Base-by-base conservation (phyloP, 2,797 vertebrate genomes). In the Enoplosus armatus region DNA sequence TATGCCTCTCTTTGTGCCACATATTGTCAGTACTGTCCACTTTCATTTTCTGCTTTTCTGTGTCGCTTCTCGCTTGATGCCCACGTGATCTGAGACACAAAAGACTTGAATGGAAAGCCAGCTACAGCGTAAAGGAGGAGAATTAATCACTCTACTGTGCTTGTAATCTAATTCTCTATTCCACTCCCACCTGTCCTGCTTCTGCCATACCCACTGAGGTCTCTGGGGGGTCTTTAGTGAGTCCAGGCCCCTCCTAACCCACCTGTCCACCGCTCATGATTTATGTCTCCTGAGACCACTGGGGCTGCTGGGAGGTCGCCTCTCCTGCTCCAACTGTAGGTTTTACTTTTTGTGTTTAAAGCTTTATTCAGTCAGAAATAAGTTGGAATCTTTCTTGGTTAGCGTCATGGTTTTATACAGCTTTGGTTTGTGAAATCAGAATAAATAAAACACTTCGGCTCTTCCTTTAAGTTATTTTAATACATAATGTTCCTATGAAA, bases 241-340 rank as follows among this genome's bases (percentile, higher is more conserved):
- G 81, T 74, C 73, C 83, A 54, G 75, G 73, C 85, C 85, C 84
- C 85, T 86, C 85, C 85, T 86, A 81, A 84, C 80, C 84, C 89
- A 91, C 92, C 90, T 92, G 91, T 92, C 89, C 87, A 88, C 75
- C 56, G 45, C 82, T 75, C 63, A 75, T 80, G 90, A 92, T 92
- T 89, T 75, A 91, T 89, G 79, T 87, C 87, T 77, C 78, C 74
- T 27, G 85, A 84, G 86, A 88, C 66, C 75, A 14, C 15, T n/a
- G 65, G 20, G 51, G 37, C 72, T 82, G 72, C 70, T 35, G 72
- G 73, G 82, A 74, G 3, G 58, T 79, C 31, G n/a, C 67, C 60
- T 64, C 18, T 15, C 31, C 68, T 37, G 8, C 50, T 80, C 75
- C 71, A 16, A 22, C 76, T 26, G 43, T 11, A 59, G 8, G 1